These are phyloP conservation scores for Coptotermes formosanus DNA, from an alignment of 1,140 invertebrate genomes.

Conservation along the genomic window DNA sequence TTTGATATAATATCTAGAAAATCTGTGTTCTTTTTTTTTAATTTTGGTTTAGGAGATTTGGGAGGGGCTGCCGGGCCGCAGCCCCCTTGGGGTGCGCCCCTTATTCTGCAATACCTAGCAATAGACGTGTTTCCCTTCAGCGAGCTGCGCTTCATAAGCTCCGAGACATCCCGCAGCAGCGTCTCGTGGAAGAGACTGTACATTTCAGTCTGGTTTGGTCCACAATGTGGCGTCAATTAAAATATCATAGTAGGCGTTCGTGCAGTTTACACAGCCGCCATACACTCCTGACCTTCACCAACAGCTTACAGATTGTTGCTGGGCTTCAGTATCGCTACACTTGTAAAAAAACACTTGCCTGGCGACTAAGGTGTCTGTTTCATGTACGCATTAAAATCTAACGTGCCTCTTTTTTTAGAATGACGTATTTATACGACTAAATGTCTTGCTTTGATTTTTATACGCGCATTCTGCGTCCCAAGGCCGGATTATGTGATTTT, in stretches of 20 bases:
- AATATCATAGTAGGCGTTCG: background rate
- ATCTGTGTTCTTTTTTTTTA: no score
- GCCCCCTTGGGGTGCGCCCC: no score
- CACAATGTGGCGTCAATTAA: background rate
- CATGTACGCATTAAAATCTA: background rate
- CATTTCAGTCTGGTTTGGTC: background rate
- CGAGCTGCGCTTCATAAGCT: no score
- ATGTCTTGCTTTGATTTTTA: background rate
- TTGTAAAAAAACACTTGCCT: background rate
- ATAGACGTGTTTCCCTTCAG: no score
- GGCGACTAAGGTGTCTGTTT: background rate
- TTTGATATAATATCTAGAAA: no score
- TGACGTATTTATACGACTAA: background rate
- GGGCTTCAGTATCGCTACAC: background rate
- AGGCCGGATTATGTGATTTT: background rate
- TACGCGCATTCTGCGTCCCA: background rate
- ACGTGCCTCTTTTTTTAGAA: background rate
- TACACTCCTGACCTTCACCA: background rate
- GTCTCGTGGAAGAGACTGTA: background rate
- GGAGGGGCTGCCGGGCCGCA: no score
- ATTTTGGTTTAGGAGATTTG: no score
- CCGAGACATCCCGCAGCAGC: no score
- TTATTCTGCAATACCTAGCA: no score
- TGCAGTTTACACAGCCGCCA: background rate
- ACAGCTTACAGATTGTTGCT: background rate